Conservation (phyloP, 1,140 invertebrate genomes). For the Acromyrmex heyeri region DNA sequence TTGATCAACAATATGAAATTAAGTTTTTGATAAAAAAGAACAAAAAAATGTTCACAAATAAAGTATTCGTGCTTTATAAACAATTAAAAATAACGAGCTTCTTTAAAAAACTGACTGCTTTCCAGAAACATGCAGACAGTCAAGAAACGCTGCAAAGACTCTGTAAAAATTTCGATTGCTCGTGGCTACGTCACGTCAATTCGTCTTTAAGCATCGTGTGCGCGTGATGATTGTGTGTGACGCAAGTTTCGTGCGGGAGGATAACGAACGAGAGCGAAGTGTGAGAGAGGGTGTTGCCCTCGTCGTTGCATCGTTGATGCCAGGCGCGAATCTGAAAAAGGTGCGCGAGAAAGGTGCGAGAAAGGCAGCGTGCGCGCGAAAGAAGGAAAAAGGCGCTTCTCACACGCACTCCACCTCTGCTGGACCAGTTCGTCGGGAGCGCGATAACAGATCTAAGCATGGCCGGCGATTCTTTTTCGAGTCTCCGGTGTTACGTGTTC, state of each 20-base stretch:
- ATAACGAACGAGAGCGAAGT: conserved; percentile 33
- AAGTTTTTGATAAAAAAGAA: background rate
- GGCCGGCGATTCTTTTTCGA: conserved; percentile 27
- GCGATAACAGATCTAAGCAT: conserved; percentile 51
- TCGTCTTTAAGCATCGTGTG: background rate
- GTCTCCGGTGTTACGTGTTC: conserved; percentile 35
- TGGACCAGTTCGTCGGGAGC: conserved; percentile 52
- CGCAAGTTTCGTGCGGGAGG: conserved; percentile 59
- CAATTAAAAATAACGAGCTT: background rate
- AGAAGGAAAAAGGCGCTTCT: conserved; percentile 50
- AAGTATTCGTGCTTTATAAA: background rate
- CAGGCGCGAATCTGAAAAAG: conserved; percentile 54
- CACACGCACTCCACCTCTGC: conserved; percentile 6
- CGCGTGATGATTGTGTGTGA: conserved; percentile 29
- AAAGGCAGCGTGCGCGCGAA: conserved; percentile 45
- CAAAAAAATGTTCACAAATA: background rate
- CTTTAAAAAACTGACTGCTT: background rate
- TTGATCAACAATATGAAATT: background rate
- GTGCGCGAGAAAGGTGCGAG: conserved; percentile 54
- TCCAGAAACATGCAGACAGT: background rate
- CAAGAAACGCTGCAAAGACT: background rate
- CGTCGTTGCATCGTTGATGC: conserved; percentile 2
- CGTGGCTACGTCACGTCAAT: background rate
- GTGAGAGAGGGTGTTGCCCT: conserved; percentile 46
- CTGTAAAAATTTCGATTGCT: background rate